phyloP scores from a whole-genome alignment of 2,888 invertebrate genomes.

The Dendrolimus pini region DNA sequence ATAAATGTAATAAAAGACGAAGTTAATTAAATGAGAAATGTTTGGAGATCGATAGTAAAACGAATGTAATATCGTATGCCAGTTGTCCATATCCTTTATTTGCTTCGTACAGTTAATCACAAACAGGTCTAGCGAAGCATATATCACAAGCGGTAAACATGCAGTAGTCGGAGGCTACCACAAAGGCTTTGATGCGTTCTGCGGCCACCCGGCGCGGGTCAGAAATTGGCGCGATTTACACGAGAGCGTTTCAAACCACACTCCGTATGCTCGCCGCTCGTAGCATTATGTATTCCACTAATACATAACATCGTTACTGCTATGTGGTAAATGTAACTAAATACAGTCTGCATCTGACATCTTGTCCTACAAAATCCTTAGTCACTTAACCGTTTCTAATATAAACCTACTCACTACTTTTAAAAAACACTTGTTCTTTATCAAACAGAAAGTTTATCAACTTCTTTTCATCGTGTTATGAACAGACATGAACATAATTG shows the following conservation, averaged over 20 bases:
- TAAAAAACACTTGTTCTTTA: no score
- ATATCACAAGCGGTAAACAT: conserved; percentile 38
- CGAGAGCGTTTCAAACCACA: conserved; percentile 42
- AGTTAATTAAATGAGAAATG: not conserved
- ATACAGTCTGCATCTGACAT: not conserved
- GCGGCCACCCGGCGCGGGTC: conserved; percentile 61
- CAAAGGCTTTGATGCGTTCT: conserved; percentile 70
- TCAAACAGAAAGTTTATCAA: no score
- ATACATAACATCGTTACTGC: conserved; percentile 12
- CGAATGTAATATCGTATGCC: conserved; percentile 9
- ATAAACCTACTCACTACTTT: no score
- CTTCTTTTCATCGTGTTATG: no score
- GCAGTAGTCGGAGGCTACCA: conserved; percentile 40
- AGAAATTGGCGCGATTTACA: conserved; percentile 65
- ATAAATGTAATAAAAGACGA: not conserved
- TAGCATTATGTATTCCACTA: conserved; percentile 6
- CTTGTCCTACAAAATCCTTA: not conserved
- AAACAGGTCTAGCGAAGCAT: conserved; percentile 25
- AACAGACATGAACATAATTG: no score
- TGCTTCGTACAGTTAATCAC: conserved; percentile 26
- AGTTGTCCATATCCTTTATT: conserved; percentile 24
- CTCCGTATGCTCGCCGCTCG: conserved; percentile 11
- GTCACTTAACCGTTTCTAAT: no score
- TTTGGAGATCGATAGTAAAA: conserved; percentile 2
- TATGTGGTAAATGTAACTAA: conserved; percentile 3